Conservation (phyloP, 2,113 vertebrate genomes). For the Hippocampus comes region DNA sequence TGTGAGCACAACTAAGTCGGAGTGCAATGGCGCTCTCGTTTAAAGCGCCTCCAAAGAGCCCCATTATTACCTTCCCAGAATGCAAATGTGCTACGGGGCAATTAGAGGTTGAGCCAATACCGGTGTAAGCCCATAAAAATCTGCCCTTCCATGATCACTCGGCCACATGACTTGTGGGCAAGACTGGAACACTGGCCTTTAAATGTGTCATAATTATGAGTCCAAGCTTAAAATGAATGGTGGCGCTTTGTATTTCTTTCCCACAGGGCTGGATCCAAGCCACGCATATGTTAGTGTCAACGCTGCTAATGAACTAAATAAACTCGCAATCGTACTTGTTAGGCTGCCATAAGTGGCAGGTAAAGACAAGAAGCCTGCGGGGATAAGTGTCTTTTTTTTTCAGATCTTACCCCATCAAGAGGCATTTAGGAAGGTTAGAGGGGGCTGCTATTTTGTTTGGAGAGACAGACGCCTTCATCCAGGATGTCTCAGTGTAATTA, state of each 20-base stretch:
- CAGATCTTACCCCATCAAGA: constrained; percentile 60
- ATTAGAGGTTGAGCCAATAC: constrained; percentile 68
- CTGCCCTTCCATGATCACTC: constrained; percentile 61
- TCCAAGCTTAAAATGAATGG: constrained; percentile 53
- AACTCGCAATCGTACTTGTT: constrained; percentile 64
- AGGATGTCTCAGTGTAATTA: constrained; percentile 73
- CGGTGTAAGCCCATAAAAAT: constrained; percentile 64
- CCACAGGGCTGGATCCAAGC: constrained; percentile 46
- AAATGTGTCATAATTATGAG: constrained; percentile 63
- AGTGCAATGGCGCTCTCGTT: constrained; percentile 67
- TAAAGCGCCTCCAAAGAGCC: constrained; percentile 63
- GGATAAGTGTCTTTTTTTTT: constrained; percentile 57
- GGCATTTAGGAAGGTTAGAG: constrained; percentile 55
- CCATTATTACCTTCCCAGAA: constrained; percentile 69
- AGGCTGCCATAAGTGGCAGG: constrained; percentile 57
- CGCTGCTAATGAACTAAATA: constrained; percentile 65
- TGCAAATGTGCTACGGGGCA: constrained; percentile 66
- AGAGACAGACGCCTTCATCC: constrained; percentile 68
- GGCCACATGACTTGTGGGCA: constrained; percentile 64
- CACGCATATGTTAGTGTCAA: constrained; percentile 59
- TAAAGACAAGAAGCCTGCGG: constrained; percentile 52
- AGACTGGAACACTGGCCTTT: constrained; percentile 53
- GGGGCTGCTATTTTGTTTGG: constrained; percentile 54
- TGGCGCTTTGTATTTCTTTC: constrained; percentile 48
- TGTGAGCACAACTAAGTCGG: constrained; percentile 60